A percentile compares a stretch with the other conserved stretches of the same genome.
These are phyloP conservation scores for Eupithecia pulchellata DNA, from an alignment of 2,888 invertebrate genomes.

Conservation along the genomic window DNA sequence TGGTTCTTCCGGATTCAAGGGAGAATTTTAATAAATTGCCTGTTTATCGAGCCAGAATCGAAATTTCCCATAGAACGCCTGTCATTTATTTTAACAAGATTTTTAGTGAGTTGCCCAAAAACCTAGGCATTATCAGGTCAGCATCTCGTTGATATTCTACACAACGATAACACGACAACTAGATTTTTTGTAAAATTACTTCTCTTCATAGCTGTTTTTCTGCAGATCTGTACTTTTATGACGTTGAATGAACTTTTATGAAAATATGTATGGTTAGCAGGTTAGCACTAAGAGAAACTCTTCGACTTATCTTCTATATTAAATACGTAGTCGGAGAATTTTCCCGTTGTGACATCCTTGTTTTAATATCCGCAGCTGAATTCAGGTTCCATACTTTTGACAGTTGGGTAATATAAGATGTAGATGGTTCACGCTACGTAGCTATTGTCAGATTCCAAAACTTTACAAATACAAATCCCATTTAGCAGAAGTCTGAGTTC, in stretches of 20 bases:
- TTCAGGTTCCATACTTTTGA: not conserved
- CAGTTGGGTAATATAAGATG: not conserved
- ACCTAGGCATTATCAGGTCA: not conserved
- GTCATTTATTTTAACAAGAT: not conserved
- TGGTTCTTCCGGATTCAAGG: not conserved
- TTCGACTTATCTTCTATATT: too few species aligned
- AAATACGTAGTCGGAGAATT: not conserved
- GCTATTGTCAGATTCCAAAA: slow-evolving; percentile 23
- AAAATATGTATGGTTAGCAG: too few species aligned
- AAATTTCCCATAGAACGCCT: not conserved
- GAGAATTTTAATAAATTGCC: not conserved
- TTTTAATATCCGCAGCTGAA: not conserved
- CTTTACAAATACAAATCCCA: slow-evolving; percentile 36
- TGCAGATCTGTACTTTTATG: not conserved
- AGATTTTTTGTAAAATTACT: not conserved
- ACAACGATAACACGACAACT: too few species aligned
- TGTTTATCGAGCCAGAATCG: not conserved
- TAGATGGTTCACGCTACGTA: not conserved
- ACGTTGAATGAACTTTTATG: too few species aligned
- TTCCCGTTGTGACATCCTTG: not conserved
- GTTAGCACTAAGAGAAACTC: too few species aligned
- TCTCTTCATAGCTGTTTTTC: not conserved
- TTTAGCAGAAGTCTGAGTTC: slow-evolving; percentile 44
- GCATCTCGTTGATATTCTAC: too few species aligned
- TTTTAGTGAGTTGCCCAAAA: not conserved